A percentile compares a stretch with the other conserved stretches of the same genome.
phyloP scores from a whole-genome alignment of 2,797 vertebrate genomes.

The Paguma larvata region DNA sequence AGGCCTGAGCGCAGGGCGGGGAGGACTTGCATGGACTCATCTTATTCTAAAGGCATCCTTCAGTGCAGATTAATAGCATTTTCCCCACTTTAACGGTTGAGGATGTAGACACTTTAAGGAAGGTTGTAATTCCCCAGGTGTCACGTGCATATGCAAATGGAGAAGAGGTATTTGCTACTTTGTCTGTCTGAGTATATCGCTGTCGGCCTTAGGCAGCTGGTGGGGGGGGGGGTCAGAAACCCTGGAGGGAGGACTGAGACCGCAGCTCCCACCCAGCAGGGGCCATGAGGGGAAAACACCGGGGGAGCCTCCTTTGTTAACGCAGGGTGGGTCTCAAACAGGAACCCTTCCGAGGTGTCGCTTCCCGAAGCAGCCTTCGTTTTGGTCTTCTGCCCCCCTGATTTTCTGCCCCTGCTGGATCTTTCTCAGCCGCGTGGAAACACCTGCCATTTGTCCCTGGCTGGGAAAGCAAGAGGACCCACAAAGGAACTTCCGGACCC shows the following conservation, averaged over 20 bases:
- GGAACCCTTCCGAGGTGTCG: background rate
- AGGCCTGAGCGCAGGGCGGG: no score
- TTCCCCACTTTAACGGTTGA: background rate
- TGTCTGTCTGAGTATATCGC: background rate
- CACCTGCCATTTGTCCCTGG: background rate
- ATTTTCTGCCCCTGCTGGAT: background rate
- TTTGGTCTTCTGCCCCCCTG: background rate
- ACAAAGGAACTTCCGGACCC: background rate
- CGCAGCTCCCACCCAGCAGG: background rate
- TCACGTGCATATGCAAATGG: background rate
- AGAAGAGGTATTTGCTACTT: background rate
- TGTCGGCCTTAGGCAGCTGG: background rate
- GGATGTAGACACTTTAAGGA: background rate
- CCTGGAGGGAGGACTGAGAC: background rate
- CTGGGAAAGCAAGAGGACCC: background rate
- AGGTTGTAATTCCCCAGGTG: slow-evolving; percentile 8
- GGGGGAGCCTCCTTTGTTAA: background rate
- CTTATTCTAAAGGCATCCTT: background rate
- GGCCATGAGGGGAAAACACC: background rate
- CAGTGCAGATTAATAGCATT: background rate
- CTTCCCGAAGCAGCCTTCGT: background rate
- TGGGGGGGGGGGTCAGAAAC: background rate
- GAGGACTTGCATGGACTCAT: background rate
- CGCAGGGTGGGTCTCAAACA: background rate
- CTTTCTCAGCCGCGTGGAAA: background rate